Base-by-base conservation (phyloP, 35 echinoderm and acorn worm genomes). In the Lytechinus variegatus region DNA sequence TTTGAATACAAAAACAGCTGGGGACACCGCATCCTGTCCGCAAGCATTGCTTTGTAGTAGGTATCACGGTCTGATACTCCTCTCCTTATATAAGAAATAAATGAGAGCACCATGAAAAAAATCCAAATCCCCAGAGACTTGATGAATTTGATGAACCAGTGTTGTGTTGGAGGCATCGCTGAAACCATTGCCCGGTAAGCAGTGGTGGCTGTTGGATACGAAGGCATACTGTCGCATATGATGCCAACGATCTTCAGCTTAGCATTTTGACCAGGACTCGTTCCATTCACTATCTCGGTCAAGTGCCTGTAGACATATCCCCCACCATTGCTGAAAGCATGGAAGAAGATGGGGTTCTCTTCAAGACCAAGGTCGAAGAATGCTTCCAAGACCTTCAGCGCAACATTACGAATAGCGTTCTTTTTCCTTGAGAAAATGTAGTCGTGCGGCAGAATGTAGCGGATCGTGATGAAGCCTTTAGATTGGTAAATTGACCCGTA, bases 401-500 rank as follows among this genome's bases (percentile, higher is more conserved):
- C 94, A 6, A 89, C 96, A 53, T 96, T 96, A 95, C 89, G 9
- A 1, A 96, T 12, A 53, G 95, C 95, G 87, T 89, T 66, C 44
- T 94, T 88, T 24, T 89, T 88, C 10, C 11, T 27, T 28, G 96
- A 97, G 24, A 97, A 96, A 27, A 95, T 10, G 27, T 96, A 93
- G 54, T 96, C 88, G 0, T 54, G 87, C 21, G 97, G 97, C 8
- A 95, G 94, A 1, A 94, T 99, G 56, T 99, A 99, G 33, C 98
- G 95, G 28, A 99, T 97, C 3, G 98, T 99, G 56, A 96, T 96
- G 91, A 87, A 96, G 24, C 97, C 96, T 56, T 98, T 94, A 24
- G 97, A 97, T 56, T 99, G 97, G 60, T 99, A 98, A 89, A 99
- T 98, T n/a, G 97, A 96, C 71, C 97, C 97, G 91, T 98, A 99